Conservation (phyloP, 1,140 invertebrate species). For the Cydia splendana region DNA sequence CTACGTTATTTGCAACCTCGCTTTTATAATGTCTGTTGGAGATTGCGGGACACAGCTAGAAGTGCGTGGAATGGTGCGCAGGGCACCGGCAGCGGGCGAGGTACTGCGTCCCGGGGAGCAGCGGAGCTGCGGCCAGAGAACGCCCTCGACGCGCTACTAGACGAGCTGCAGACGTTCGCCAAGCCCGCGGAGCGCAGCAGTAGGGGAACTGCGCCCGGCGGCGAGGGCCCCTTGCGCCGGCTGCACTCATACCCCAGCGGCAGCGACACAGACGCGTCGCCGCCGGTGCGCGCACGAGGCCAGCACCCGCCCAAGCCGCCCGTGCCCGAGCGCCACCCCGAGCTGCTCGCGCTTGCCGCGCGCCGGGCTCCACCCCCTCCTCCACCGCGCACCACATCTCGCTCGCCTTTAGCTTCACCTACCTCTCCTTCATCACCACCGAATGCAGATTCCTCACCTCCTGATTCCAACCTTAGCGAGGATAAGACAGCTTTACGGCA, state of each 20-base stretch:
- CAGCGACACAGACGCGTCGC: constrained; percentile 86
- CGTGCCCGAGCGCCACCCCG: constrained; percentile 88
- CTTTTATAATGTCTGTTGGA: constrained; percentile 52
- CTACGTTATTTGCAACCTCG: constrained; percentile 53
- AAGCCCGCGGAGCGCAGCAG: constrained; percentile 84
- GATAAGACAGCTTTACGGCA: constrained; percentile 85
- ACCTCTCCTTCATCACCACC: constrained; percentile 74
- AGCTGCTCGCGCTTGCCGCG: constrained; percentile 83
- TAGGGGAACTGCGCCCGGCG: constrained; percentile 83
- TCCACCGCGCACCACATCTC: constrained; percentile 89
- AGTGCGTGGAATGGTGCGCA: constrained; percentile 66
- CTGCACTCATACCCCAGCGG: constrained; percentile 88
- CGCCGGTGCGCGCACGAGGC: constrained; percentile 81
- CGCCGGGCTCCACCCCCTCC: constrained; percentile 92
- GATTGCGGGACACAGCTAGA: constrained; percentile 57
- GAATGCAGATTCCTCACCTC: constrained; percentile 66
- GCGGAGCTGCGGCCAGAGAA: constrained; percentile 90
- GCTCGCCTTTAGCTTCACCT: constrained; percentile 90
- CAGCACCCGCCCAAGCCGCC: constrained; percentile 83
- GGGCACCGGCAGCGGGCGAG: constrained; percentile 84
- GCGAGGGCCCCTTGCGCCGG: constrained; percentile 85
- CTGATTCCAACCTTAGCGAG: constrained; percentile 51
- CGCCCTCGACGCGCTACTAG: constrained; percentile 96
- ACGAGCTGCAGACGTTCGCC: constrained; percentile 93
- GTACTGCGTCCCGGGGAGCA: constrained; percentile 84